Evolutionary conservation across 2,888 invertebrate species (phyloP), one percentile per base, ranked within the genome.

Genomic region (Philereme vetulata): DNA sequence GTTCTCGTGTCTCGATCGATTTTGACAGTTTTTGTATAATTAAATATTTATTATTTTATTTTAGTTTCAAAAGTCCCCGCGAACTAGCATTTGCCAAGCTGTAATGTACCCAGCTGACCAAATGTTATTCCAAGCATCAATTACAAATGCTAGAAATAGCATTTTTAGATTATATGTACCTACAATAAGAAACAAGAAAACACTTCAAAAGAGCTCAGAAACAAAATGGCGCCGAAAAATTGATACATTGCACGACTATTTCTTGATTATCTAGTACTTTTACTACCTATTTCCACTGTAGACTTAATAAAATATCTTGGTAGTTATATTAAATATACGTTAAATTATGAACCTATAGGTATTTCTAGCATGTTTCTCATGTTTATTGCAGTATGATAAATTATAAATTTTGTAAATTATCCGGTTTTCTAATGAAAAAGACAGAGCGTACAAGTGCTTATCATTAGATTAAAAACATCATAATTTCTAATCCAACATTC

Each of bases 401-500:
- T 34, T 9, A 34, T 46, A 5, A 6, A 8, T 34, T 9, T n/a
- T 46, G 4, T 11, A 32, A 46, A 9, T 33, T 46, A 34, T 9
- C n/a, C 9, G 8, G 32, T 45, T 32, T 45, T 8, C 48, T 8
- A 53, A 47, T 49, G 83, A 86, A 80, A 85, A 87, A 86, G 86
- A 87, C 85, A 83, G 87, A 78, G 81, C 80, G 79, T 87, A 90
- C 86, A 86, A 81, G 77, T 87, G 86, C 82, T 86, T 86, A 85
- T 0, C 51, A 21, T 67, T 77, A 78, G 56, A 81, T 83, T 80
- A 79, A 78, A 83, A 80, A 82, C 72, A 77, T 69, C 68, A 72
- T 75, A 70, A 70, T 64, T 70, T 77, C 76, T 81, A 83, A 68
- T 70, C 66, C 74, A 82, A 85, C 78, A 77, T 84, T 78, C 75